These are phyloP conservation scores for Allobates femoralis DNA, from an alignment of 2,797 vertebrate species.

Conservation along the genomic window DNA sequence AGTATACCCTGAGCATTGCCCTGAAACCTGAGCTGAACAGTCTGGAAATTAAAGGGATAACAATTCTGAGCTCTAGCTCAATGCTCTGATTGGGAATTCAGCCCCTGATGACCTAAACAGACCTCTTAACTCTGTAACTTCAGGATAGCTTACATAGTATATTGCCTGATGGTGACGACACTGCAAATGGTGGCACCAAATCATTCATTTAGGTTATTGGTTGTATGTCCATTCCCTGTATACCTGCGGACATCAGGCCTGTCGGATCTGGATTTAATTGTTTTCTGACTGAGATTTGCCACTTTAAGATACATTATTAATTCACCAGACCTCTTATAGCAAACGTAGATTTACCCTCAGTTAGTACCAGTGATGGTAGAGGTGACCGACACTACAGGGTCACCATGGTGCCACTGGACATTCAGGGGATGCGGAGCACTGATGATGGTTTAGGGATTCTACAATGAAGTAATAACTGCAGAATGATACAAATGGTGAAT, in stretches of 20 bases:
- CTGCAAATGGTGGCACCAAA: not conserved
- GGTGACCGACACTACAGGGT: too few relatives aligned
- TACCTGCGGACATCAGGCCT: not conserved
- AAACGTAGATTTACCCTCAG: too few relatives aligned
- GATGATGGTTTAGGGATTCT: too few relatives aligned
- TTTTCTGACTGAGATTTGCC: too few relatives aligned
- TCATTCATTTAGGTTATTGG: not conserved
- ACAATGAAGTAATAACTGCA: too few relatives aligned
- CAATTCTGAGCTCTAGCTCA: not conserved
- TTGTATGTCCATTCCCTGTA: not conserved
- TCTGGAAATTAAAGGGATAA: slow-evolving; percentile 28
- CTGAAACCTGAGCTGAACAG: slow-evolving; percentile 7
- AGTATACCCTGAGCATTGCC: not conserved
- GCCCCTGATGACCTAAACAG: not conserved
- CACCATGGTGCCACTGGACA: too few relatives aligned
- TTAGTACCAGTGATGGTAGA: too few relatives aligned
- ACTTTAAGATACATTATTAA: too few relatives aligned
- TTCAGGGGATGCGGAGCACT: too few relatives aligned
- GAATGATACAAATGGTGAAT: too few relatives aligned
- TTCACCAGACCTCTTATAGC: too few relatives aligned
- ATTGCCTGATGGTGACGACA: not conserved
- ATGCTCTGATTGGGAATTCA: slow-evolving; percentile 3
- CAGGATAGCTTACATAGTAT: not conserved
- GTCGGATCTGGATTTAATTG: too few relatives aligned
- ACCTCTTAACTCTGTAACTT: slow-evolving; percentile 2